phyloP scores from a whole-genome alignment of 2,888 invertebrate genomes.

The Pollenia amentaria region DNA sequence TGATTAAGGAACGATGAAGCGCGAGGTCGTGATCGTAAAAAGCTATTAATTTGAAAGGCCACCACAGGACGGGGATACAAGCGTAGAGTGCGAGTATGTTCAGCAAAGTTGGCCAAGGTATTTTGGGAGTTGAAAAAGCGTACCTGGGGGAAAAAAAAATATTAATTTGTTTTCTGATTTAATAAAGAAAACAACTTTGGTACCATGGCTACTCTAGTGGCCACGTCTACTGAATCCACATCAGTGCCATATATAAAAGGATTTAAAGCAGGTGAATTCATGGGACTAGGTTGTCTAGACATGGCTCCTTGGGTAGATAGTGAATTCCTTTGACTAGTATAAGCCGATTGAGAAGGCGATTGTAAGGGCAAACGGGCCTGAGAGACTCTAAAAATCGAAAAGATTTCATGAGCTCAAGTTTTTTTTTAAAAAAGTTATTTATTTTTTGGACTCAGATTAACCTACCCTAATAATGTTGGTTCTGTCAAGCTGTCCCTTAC shows the following conservation, averaged over 20 bases:
- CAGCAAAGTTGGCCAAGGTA: slow-evolving; percentile 97
- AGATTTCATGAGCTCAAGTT: background rate
- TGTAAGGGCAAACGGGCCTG: slow-evolving; percentile 82
- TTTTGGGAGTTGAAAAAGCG: slow-evolving; percentile 99
- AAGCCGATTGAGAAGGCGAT: slow-evolving; percentile 82
- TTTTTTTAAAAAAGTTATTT: background rate
- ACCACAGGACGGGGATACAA: slow-evolving; percentile 99
- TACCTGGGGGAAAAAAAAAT: slow-evolving; percentile 75
- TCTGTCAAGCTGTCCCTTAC: slow-evolving; percentile 88
- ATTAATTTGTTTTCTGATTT: background rate
- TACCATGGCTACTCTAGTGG: slow-evolving; percentile 98
- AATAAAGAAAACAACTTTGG: slow-evolving; percentile 18
- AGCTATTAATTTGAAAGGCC: slow-evolving; percentile 98
- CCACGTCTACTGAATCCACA: slow-evolving; percentile 99
- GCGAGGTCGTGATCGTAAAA: slow-evolving; percentile 95
- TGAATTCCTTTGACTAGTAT: slow-evolving; percentile 83
- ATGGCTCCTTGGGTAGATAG: slow-evolving; percentile 85
- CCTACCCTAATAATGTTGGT: slow-evolving; percentile 86
- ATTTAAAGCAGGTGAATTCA: slow-evolving; percentile 87
- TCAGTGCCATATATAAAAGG: slow-evolving; percentile 97
- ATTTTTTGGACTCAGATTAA: background rate
- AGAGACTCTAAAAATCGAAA: slow-evolving; percentile 79
- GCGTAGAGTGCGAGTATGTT: slow-evolving; percentile 97
- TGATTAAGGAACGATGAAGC: slow-evolving; percentile 95
- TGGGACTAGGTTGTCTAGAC: slow-evolving; percentile 85